Evolutionary conservation across 1,140 invertebrate genomes (phyloP), one percentile per base, ranked within the genome.

Genomic region (Aradophagus sp.): DNA sequence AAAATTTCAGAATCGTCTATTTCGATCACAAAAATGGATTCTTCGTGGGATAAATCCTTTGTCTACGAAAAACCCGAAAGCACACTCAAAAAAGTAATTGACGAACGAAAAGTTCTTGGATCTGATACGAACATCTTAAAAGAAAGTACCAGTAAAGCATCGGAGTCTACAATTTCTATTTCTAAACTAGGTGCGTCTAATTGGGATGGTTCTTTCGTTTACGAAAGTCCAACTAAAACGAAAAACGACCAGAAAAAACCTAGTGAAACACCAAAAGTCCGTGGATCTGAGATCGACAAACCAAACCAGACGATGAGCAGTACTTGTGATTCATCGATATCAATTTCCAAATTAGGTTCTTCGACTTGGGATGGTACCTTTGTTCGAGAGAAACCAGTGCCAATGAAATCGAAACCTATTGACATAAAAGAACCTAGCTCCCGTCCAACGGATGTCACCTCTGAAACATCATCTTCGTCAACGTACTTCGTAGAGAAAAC

Each of bases 341-440:
- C 44, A 2, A 38, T 20, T 35, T 41, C 47, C 1, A 78, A 78
- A 20, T 56, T 68, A 3, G 77, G 75, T 6, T 70, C 73, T 5
- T 79, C 79, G 0, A 75, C 71, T 5, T 79, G 77, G 78, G 77
- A 78, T 14, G 79, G 75, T 14, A 56, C 77, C 1, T 78, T 78
- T 29, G 36, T 41, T 0, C 0, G 5, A 0, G 32, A 55, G 12
- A 31, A 48, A 38, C 41, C 29, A 0, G 12, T 0, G 44, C 34
- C n/a, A 3, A 11, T 4, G 1, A 48, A 44, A 31, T 16, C 36
- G 8, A 31, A 52, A 52, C n/a, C 35, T 0, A 32, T 7, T 27
- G 61, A 65, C 5, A 14, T 1, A 2, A 53, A 53, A 31, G 12
- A 20, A 1, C 29, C 15, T 0, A 55, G 10, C 1, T 26, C 41